Conservation (phyloP, 2,113 vertebrate genomes). For the Hymenochirus boettgeri region DNA sequence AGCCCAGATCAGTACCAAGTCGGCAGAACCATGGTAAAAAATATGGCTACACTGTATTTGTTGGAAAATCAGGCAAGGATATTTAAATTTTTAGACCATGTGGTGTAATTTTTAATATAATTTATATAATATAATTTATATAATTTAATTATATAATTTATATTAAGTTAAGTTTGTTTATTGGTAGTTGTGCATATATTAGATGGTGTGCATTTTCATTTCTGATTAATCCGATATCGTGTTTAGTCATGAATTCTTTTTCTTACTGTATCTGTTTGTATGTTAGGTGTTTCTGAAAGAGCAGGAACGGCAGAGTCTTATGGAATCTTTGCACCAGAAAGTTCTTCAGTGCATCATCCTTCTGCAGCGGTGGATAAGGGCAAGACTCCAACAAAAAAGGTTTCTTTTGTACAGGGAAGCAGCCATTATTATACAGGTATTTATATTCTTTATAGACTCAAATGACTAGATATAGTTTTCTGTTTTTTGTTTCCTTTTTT, state of each 20-base stretch:
- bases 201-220: too few relatives aligned
- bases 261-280: conserved; percentile 11
- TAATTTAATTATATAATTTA: too few relatives aligned
- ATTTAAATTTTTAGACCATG: too few relatives aligned
- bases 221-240: too few relatives aligned
- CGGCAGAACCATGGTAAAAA: conserved; percentile 86
- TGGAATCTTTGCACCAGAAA: conserved; percentile 82
- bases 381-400: conserved; percentile 73
- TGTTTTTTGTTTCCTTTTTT: background rate
- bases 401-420: conserved; percentile 79
- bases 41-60: background rate
- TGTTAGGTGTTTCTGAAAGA: conserved; percentile 89
- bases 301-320: conserved; percentile 77
- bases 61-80: too few relatives aligned
- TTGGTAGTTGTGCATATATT: too few relatives aligned
- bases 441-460: background rate
- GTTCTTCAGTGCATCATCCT: conserved; percentile 78
- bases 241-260: too few relatives aligned
- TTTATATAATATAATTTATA: too few relatives aligned
- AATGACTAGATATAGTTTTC: too few relatives aligned
- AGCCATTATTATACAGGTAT: conserved; percentile 77
- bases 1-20: conserved; percentile 85
- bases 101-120: too few relatives aligned
- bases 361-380: conserved; percentile 81
- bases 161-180: too few relatives aligned